Conservation (phyloP, 2,797 vertebrate genomes). For the Tamandua tetradactyla region DNA sequence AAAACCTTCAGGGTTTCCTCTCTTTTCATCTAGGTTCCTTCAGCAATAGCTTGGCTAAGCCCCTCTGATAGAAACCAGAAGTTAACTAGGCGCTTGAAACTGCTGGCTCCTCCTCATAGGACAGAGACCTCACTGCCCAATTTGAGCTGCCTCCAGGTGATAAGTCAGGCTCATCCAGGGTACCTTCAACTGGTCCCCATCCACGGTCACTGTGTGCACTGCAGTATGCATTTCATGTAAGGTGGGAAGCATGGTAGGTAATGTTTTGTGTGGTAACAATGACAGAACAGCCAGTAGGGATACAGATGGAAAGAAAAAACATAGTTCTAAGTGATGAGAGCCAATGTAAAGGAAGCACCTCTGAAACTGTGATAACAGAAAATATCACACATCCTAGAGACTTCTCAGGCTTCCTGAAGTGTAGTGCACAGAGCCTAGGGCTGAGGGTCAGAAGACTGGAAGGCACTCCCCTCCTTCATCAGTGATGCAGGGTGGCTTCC, state of each 20-base stretch:
- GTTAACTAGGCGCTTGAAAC: not conserved
- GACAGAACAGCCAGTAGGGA: not conserved
- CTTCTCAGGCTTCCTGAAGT: not conserved
- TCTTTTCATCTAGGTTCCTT: not conserved
- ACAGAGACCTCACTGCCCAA: not conserved
- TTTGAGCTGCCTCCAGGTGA: too few species aligned
- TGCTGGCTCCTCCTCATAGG: not conserved
- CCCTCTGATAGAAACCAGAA: not conserved
- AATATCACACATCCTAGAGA: not conserved
- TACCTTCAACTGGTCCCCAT: too few species aligned
- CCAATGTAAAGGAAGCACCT: not conserved
- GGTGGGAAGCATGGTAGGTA: not conserved
- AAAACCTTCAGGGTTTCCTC: not conserved
- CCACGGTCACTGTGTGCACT: too few species aligned
- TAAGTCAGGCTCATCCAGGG: too few species aligned
- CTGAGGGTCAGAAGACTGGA: not conserved
- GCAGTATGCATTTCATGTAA: constrained; percentile 6
- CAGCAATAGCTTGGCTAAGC: not conserved
- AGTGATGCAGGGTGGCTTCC: not conserved
- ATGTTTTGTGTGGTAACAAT: not conserved
- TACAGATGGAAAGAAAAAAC: not conserved
- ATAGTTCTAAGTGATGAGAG: not conserved
- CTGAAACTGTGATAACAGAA: not conserved
- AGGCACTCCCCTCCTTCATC: not conserved
- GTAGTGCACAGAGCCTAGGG: not conserved